Conservation (phyloP, 1,140 invertebrate species). For the Drosophila leontia region DNA sequence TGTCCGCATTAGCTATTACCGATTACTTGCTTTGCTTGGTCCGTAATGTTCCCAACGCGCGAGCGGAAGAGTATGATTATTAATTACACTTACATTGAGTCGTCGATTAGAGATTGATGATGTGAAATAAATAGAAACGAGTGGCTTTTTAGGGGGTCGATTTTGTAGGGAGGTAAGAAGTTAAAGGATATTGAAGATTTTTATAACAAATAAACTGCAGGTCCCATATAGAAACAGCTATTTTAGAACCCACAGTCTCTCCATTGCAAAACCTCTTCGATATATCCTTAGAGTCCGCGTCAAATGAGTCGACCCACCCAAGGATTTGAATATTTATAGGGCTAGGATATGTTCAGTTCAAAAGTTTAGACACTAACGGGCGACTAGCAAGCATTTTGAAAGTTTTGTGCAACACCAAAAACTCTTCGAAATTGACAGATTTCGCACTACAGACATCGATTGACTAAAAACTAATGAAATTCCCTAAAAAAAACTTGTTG, state of each 20-base stretch:
- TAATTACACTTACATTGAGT: conserved; percentile 44
- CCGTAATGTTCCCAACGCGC: conserved; percentile 67
- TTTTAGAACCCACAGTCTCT: neutral
- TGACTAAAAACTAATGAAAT: conserved; percentile 67
- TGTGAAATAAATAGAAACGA: conserved; percentile 70
- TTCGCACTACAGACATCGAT: conserved; percentile 30
- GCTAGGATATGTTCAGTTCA: conserved; percentile 72
- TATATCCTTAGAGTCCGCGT: conserved; percentile 5
- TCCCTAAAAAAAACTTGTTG: conserved; percentile 69
- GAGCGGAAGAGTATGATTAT: conserved; percentile 63
- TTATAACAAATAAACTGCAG: neutral
- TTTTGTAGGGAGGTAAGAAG: conserved; percentile 1
- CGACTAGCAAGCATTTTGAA: conserved; percentile 66
- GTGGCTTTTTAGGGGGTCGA: neutral
- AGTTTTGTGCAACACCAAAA: conserved; percentile 63
- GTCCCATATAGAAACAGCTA: neutral
- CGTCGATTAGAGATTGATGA: conserved; percentile 25
- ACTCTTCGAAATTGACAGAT: conserved; percentile 46
- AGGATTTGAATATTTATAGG: conserved; percentile 15
- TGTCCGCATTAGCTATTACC: conserved; percentile 48
- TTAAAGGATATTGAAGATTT: neutral
- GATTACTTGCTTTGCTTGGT: conserved; percentile 64
- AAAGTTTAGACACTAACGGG: conserved; percentile 46
- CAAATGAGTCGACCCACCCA: conserved; percentile 6
- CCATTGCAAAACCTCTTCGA: neutral